A percentile compares a stretch with the other conserved stretches of the same genome.
Conservation (phyloP, 2,888 invertebrate species). For the Drosophila bunnanda region DNA sequence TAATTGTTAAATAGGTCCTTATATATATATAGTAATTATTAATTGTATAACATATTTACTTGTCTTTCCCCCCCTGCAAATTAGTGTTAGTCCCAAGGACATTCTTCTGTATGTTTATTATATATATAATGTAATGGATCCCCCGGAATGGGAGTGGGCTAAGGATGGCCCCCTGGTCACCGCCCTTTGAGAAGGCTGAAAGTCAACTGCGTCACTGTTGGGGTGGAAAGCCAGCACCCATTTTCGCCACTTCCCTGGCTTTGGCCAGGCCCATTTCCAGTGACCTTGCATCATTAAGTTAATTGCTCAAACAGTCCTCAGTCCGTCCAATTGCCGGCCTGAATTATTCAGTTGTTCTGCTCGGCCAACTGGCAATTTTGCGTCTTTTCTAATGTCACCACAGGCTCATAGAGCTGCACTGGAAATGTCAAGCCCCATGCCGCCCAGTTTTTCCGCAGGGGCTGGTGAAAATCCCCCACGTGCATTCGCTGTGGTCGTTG, state of each 20-base stretch:
- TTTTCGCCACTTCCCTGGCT: slow-evolving; percentile 17
- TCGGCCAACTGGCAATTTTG: slow-evolving; percentile 55
- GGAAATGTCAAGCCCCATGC: slow-evolving; percentile 6
- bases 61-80: neutral
- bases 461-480: slow-evolving; percentile 33
- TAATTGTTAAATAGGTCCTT: neutral
- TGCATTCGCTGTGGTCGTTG: slow-evolving; percentile 48
- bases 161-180: slow-evolving; percentile 56
- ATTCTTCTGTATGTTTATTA: slow-evolving; percentile 26
- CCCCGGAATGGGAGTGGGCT: slow-evolving; percentile 28
- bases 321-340: slow-evolving; percentile 73
- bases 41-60: neutral
- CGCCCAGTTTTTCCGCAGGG: slow-evolving; percentile 19
- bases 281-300: slow-evolving; percentile 81
- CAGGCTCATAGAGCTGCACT: slow-evolving; percentile 34
- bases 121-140: slow-evolving; percentile 68
- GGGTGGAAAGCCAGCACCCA: neutral
- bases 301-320: slow-evolving; percentile 66
- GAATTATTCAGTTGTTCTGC: slow-evolving; percentile 73
- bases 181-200: slow-evolving; percentile 46
- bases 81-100: neutral
- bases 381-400: slow-evolving; percentile 55
- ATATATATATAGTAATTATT: neutral
- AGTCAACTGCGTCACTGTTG: slow-evolving; percentile 76
- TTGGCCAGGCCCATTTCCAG: slow-evolving; percentile 64